These are phyloP conservation scores for Cydia amplana DNA, from an alignment of 1,140 invertebrate genomes.

Conservation along the genomic window DNA sequence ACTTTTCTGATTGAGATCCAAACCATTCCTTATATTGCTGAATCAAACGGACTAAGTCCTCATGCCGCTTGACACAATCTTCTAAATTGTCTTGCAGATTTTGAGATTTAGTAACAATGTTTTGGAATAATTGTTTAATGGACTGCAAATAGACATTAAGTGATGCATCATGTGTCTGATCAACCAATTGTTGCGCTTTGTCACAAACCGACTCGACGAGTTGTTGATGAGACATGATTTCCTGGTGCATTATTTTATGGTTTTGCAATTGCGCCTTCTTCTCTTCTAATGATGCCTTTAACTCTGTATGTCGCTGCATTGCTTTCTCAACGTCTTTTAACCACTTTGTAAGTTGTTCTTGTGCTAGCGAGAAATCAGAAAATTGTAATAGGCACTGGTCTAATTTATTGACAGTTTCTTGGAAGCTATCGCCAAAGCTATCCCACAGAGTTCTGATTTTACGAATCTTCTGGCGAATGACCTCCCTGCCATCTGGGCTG, in stretches of 20 bases:
- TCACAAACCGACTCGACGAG: constrained; percentile 95
- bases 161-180: constrained; percentile 93
- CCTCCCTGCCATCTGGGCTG: constrained; percentile 95
- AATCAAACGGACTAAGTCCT: constrained; percentile 86
- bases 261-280: constrained; percentile 96
- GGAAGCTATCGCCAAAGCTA: constrained; percentile 90
- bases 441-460: constrained; percentile 93
- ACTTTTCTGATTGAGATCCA: constrained; percentile 86
- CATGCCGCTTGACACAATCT: constrained; percentile 92
- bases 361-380: constrained; percentile 91
- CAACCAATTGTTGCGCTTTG: constrained; percentile 93
- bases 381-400: constrained; percentile 94
- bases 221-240: constrained; percentile 94
- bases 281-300: constrained; percentile 94
- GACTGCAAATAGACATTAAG: constrained; percentile 92
- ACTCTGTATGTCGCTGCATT: constrained; percentile 94
- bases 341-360: constrained; percentile 96
- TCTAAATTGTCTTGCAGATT: constrained; percentile 92
- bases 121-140: constrained; percentile 93
- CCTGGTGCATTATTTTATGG: constrained; percentile 96
- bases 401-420: constrained; percentile 87
- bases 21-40: constrained; percentile 90
- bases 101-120: constrained; percentile 92
- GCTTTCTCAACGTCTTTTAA: constrained; percentile 93
- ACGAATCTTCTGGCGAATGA: constrained; percentile 92